These are phyloP conservation scores for Cantharis flavilabris DNA, from an alignment of 2,888 invertebrate species.

Conservation along the genomic window DNA sequence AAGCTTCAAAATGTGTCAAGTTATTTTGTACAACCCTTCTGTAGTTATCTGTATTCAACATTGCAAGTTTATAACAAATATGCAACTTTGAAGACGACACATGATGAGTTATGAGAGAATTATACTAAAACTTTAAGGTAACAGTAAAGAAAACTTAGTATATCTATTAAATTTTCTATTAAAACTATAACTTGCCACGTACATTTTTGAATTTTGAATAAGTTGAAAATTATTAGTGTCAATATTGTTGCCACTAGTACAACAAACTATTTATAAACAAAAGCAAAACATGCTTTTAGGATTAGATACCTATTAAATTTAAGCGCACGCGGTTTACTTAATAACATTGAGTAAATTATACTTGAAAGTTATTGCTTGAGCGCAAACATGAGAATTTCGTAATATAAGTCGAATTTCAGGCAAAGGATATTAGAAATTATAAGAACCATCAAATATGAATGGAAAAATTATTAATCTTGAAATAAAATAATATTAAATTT, in stretches of 20 bases:
- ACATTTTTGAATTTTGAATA: background rate
- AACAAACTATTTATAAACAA: background rate
- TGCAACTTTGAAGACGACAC: constrained; percentile 13
- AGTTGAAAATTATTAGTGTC: background rate
- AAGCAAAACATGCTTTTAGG: background rate
- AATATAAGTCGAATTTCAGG: background rate
- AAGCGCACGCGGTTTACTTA: background rate
- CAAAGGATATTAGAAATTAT: background rate
- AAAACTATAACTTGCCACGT: background rate
- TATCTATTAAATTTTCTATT: background rate
- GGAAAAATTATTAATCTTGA: background rate
- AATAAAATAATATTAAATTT: background rate
- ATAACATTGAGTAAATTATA: background rate
- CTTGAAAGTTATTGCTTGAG: background rate
- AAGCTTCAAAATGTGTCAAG: constrained; percentile 2
- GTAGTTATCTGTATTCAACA: constrained; percentile 13
- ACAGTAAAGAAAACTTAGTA: background rate
- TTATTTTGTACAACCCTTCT: constrained; percentile 1
- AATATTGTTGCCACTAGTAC: background rate
- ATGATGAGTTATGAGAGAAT: constrained; percentile 19
- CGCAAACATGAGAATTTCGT: background rate
- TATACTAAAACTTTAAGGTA: constrained; percentile 13
- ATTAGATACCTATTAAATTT: background rate
- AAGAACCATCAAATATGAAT: background rate
- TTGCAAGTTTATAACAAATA: constrained; percentile 19